phyloP scores from a whole-genome alignment of 2,113 vertebrate species.

The Pavo muticus region DNA sequence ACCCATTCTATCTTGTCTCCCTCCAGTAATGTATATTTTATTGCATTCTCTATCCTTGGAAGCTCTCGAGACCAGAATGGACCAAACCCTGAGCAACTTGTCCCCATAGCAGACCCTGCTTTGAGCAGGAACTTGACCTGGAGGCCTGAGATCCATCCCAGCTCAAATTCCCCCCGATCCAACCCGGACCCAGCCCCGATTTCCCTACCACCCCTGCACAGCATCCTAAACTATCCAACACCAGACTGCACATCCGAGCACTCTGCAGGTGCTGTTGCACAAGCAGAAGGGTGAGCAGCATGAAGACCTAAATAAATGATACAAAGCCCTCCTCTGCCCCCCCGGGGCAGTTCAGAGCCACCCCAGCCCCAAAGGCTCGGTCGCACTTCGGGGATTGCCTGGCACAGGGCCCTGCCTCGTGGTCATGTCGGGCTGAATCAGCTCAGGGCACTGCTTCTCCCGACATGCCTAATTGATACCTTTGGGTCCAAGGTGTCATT shows the following conservation, averaged over 20 bases:
- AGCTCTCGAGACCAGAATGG: neutral
- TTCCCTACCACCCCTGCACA: accelerated
- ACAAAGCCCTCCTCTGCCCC: neutral
- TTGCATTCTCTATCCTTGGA: neutral
- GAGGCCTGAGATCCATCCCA: neutral
- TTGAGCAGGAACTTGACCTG: neutral
- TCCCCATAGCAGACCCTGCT: neutral
- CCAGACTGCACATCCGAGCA: accelerated
- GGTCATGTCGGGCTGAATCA: constrained; percentile 57
- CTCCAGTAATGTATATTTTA: neutral
- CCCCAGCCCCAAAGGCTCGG: neutral
- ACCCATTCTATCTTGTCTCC: neutral
- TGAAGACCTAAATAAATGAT: neutral
- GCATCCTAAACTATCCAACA: accelerated
- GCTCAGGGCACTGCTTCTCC: constrained; percentile 77
- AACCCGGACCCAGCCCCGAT: neutral
- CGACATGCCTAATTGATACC: constrained; percentile 79
- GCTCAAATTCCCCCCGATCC: neutral
- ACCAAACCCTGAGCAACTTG: neutral
- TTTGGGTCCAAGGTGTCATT: constrained; percentile 74
- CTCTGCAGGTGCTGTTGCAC: neutral
- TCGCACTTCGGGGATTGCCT: neutral
- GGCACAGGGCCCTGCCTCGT: constrained; percentile 27
- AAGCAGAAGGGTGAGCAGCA: neutral
- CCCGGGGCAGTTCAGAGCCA: neutral